A percentile compares a stretch with the other conserved stretches of the same genome.
phyloP scores from a whole-genome alignment of 2,113 vertebrate species.

The Bombycilla garrulus region DNA sequence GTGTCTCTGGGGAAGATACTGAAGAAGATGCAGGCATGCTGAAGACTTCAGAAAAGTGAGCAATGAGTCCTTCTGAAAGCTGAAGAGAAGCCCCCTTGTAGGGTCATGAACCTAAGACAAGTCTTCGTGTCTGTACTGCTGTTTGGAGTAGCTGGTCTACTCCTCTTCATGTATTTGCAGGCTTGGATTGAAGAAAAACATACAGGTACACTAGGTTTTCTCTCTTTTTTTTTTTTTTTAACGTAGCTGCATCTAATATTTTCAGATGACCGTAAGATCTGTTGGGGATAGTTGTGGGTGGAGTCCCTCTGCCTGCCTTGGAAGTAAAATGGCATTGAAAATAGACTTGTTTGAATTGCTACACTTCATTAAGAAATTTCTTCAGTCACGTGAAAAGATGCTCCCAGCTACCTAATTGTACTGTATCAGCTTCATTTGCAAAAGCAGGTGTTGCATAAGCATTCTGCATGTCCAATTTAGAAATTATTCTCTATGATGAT shows the following conservation, averaged over 20 bases:
- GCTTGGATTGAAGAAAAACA: slow-evolving; percentile 70
- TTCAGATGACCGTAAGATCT: neutral
- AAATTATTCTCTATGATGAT: neutral
- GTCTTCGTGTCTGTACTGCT: slow-evolving; percentile 72
- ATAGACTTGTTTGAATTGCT: neutral
- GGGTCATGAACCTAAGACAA: slow-evolving; percentile 77
- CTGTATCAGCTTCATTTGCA: neutral
- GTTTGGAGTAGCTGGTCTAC: slow-evolving; percentile 75
- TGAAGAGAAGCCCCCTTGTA: slow-evolving; percentile 46
- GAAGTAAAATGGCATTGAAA: neutral
- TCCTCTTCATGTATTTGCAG: slow-evolving; percentile 77
- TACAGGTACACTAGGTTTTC: slow-evolving; percentile 56
- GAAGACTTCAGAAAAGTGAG: neutral
- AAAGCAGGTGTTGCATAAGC: neutral
- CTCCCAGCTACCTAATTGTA: neutral
- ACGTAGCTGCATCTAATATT: neutral
- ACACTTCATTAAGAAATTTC: neutral
- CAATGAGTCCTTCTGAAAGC: slow-evolving; percentile 22
- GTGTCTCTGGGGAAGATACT: neutral
- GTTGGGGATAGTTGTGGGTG: neutral
- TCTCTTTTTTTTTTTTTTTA: neutral
- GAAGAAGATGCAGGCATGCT: neutral
- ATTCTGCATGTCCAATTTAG: neutral
- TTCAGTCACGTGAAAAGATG: neutral
- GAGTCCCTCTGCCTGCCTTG: rapidly evolving